These are phyloP conservation scores for Papilio polyxenes DNA, from an alignment of 1,140 invertebrate genomes.

Conservation along the genomic window DNA sequence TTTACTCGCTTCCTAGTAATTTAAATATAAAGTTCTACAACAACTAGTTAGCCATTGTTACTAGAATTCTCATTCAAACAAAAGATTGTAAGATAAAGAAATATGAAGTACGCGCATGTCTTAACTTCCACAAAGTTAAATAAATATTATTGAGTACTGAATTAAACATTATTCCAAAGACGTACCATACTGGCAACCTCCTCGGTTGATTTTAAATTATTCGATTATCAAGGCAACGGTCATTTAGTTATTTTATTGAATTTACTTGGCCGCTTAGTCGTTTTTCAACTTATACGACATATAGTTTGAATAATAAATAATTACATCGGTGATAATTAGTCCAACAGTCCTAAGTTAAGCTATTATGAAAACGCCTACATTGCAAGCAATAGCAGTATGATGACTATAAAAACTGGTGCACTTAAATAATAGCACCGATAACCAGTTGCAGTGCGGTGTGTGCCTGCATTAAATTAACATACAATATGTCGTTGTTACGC, in stretches of 20 bases:
- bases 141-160: not conserved
- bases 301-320: too few species aligned
- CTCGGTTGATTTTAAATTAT: too few species aligned
- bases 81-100: not conserved
- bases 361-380: not conserved
- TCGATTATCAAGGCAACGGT: too few species aligned
- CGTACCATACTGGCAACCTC: too few species aligned
- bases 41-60: not conserved
- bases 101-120: not conserved
- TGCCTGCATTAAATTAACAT: constrained; percentile 4
- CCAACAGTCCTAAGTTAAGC: not conserved
- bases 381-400: not conserved
- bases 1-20: not conserved
- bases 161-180: too few species aligned
- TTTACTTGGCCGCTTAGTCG: too few species aligned
- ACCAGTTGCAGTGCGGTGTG: not conserved
- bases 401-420: not conserved
- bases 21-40: not conserved
- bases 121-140: not conserved
- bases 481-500: constrained; percentile 9
- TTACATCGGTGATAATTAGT: not conserved
- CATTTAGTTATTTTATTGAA: too few species aligned
- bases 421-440: not conserved
- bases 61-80: not conserved
- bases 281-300: too few species aligned